Conservation (phyloP, 2,797 vertebrate genomes). For the Enteromius mattozi region DNA sequence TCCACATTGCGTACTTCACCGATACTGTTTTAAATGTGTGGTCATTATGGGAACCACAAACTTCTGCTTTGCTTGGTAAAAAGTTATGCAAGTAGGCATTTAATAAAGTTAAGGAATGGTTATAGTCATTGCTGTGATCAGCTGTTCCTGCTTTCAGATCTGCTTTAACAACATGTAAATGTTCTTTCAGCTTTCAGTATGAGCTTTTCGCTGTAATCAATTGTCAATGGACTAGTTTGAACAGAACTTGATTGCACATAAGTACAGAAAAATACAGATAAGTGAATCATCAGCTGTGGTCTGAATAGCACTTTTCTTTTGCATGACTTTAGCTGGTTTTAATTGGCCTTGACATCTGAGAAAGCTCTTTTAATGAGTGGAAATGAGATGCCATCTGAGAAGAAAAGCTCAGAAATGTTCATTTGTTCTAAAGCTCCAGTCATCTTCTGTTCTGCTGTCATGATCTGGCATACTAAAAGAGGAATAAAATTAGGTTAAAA, state of each 20-base stretch:
- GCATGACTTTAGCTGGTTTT: not conserved
- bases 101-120: not conserved
- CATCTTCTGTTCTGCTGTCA: not conserved
- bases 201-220: not conserved
- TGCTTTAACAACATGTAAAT: not conserved
- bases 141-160: not conserved
- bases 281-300: not conserved
- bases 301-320: not conserved
- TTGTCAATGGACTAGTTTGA: not conserved
- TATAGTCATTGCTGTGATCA: not conserved
- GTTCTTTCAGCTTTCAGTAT: not conserved
- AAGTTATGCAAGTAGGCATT: not conserved
- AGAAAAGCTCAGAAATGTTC: constrained; percentile 4
- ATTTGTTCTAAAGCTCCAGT: not conserved
- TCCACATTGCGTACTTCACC: not conserved
- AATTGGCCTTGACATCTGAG: not conserved
- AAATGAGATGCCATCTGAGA: not conserved
- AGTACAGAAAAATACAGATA: not conserved
- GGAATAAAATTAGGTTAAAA: not conserved
- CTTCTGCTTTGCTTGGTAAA: not conserved
- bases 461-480: not conserved
- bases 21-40: not conserved
- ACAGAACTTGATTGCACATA: not conserved
- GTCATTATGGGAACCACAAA: not conserved
- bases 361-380: constrained; percentile 18